phyloP scores from a whole-genome alignment of 2,888 invertebrate species.

The Allophyes oxyacanthae region DNA sequence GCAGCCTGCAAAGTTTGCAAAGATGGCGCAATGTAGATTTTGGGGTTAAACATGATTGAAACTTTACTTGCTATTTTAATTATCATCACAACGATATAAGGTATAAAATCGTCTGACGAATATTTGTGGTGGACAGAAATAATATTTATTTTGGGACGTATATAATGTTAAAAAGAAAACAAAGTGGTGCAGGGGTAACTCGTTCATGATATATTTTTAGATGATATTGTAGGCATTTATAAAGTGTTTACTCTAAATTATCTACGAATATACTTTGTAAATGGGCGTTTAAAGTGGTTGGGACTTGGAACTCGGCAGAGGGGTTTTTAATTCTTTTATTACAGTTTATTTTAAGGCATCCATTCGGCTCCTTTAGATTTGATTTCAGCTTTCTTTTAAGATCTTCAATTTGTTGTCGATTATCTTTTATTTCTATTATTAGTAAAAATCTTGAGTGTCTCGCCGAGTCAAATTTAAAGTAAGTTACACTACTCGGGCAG shows the following conservation, averaged over 20 bases:
- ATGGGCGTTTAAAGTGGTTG: conserved; percentile 38
- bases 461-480: no score
- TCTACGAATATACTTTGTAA: conserved; percentile 44
- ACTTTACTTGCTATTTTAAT: conserved; percentile 23
- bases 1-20: conserved; percentile 46
- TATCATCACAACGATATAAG: conserved; percentile 7
- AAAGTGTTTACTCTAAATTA: conserved; percentile 44
- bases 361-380: no score
- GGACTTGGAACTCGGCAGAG: neutral
- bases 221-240: conserved; percentile 37
- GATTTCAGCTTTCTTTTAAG: no score
- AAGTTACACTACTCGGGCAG: no score
- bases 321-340: conserved; percentile 4
- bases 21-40: conserved; percentile 49
- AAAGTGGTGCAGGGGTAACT: conserved; percentile 53
- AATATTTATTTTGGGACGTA: conserved; percentile 56
- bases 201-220: conserved; percentile 49
- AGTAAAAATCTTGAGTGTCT: no score
- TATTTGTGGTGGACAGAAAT: conserved; percentile 29
- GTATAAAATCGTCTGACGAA: conserved; percentile 11
- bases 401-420: no score
- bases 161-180: conserved; percentile 50
- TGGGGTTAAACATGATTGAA: conserved; percentile 27
- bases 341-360: no score
- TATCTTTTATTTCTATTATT: no score